phyloP scores from a whole-genome alignment of 2,797 vertebrate species.

The Pelodytes ibericus region DNA sequence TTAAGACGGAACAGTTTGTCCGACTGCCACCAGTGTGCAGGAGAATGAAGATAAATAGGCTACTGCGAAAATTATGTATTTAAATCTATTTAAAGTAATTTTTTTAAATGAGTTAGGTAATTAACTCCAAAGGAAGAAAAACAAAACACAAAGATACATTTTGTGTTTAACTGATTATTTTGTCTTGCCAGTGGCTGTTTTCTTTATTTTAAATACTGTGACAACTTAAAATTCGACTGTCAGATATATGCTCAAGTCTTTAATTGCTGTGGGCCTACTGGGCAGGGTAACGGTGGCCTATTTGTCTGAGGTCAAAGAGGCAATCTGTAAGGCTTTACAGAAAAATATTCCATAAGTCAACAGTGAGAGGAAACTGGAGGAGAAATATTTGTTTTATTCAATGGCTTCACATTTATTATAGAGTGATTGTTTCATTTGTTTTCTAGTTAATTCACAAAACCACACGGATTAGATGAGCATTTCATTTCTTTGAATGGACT shows the following conservation, averaged over 20 bases:
- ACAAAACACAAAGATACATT: conserved; percentile 29
- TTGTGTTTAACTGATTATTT: conserved; percentile 36
- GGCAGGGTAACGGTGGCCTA: conserved; percentile 56
- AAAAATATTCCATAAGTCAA: conserved; percentile 67
- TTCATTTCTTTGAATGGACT: too few species aligned
- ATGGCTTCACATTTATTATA: conserved; percentile 20
- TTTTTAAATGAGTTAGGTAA: conserved; percentile 47
- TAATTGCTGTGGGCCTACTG: conserved; percentile 63
- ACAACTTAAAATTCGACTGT: conserved; percentile 54
- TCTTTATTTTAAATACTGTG: conserved; percentile 51
- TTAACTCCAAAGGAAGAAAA: conserved; percentile 45
- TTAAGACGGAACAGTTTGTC: conserved; percentile 41
- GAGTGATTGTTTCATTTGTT: conserved; percentile 13
- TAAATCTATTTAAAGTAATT: conserved; percentile 46
- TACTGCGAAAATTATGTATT: conserved; percentile 45
- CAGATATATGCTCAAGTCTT: conserved; percentile 57
- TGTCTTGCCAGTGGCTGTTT: conserved; percentile 29
- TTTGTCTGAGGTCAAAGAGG: conserved; percentile 65
- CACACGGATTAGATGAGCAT: neutral
- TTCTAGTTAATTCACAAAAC: neutral
- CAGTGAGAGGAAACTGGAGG: conserved; percentile 58
- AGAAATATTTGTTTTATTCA: conserved; percentile 15
- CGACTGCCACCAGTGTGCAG: conserved; percentile 37
- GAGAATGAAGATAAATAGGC: conserved; percentile 53
- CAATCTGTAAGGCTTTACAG: conserved; percentile 63